These are phyloP conservation scores for Botia almorhae DNA, from an alignment of 2,797 vertebrate genomes.

Conservation along the genomic window DNA sequence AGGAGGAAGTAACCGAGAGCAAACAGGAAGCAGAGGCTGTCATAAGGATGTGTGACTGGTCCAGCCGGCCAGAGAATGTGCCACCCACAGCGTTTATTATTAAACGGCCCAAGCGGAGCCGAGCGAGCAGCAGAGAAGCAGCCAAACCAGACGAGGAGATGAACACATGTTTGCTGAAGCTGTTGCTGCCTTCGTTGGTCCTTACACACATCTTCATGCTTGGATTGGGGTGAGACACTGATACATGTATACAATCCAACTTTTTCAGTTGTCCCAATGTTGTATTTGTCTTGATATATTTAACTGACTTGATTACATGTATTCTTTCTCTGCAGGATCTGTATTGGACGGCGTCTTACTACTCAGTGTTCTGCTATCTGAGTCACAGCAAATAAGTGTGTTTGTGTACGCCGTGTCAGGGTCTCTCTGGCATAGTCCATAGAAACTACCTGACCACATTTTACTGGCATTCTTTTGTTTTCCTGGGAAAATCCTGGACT, in stretches of 20 bases:
- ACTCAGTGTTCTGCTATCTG: conserved; percentile 41
- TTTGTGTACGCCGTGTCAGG: conserved; percentile 24
- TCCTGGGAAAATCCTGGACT: neutral
- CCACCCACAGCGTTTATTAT: conserved; percentile 69
- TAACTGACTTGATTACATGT: neutral
- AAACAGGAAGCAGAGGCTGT: conserved; percentile 37
- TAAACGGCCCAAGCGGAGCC: conserved; percentile 30
- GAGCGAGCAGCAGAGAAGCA: neutral
- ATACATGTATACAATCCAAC: neutral
- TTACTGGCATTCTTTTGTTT: conserved; percentile 9
- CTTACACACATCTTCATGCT: conserved; percentile 42
- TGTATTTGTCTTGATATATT: conserved; percentile 2
- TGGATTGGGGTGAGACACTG: conserved; percentile 38
- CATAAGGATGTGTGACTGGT: conserved; percentile 82
- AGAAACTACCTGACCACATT: conserved; percentile 3
- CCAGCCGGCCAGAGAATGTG: conserved; percentile 82
- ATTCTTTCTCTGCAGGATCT: conserved; percentile 33
- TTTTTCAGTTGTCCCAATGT: neutral
- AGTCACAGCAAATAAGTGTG: conserved; percentile 18
- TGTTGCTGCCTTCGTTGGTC: conserved; percentile 32
- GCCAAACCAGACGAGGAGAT: conserved; percentile 21
- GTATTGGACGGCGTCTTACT: conserved; percentile 39
- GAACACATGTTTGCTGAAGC: conserved; percentile 29
- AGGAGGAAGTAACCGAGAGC: conserved; percentile 38
- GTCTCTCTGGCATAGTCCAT: conserved; percentile 23